Evolutionary conservation across 2,113 vertebrate species (phyloP), one percentile per base, ranked within the genome.

Genomic region (Catharus fuscescens): DNA sequence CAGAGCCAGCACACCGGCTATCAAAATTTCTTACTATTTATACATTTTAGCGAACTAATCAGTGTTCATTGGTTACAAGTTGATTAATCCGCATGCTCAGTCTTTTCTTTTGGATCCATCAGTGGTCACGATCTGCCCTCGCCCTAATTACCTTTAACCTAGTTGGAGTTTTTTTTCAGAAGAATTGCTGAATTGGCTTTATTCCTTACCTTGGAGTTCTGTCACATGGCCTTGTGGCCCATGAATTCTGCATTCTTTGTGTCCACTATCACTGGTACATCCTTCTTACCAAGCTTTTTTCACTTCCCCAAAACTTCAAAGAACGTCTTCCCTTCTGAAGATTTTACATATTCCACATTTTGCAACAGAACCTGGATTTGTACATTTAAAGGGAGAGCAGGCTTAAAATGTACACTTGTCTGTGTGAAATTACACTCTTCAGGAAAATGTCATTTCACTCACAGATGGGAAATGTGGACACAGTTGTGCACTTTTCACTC

Each of bases 361-460:
- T 65, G 25, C 50, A 57, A 26, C 11, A 72, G 42, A n/a, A 12
- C 14, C 10, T 32, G 0, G 0, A 3, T 29, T 62, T 34, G 5
- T 21, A 4, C 3, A 5, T 44, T 72, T 40, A 32, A 21, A 18
- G 5, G 6, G 24, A 71, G 25, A 88, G 16, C 15, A 8, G 29
- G 32, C 5, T 40, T 9, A 12, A 64, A 36, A 16, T 2, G 7
- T 1, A 7, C 32, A 7, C 8, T 54, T 50, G 0, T 8, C 2
- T 9, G 8, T 5, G 3, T 47, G 66, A 76, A 38, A 12, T n/a
- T 2, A 21, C 18, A 5, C 9, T n/a, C 14, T 12, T 47, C 18
- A 12, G 20, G 20, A 77, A 69, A 72, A 57, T 2, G 24, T 14
- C 2, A 34, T 44, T 61, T 86, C 38, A 23, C 9, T 65, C 14